Evolutionary conservation across 2,888 invertebrate genomes (phyloP), one percentile per base, ranked within the genome.

Genomic region (Bembecia ichneumoniformis): DNA sequence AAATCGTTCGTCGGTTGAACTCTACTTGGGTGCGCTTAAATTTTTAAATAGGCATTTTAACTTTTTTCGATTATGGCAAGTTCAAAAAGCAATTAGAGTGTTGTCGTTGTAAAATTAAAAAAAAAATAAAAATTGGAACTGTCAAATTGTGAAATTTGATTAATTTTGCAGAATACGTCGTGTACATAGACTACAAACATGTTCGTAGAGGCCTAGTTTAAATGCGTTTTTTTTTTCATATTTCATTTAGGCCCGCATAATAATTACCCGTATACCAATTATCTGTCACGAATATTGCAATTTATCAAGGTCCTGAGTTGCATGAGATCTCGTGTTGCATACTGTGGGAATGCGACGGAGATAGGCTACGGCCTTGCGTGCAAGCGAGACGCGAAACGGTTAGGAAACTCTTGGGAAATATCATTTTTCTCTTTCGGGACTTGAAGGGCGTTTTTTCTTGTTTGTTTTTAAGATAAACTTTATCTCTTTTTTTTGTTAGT

Each of bases 201-300:
- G 9, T 40, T 40, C 11, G 14, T 13, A 40, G 14, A 40, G 28
- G 40, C 40, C 40, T 14, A 40, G 40, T 40, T 40, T 11, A 13
- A 40, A 13, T 40, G 40, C 40, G 40, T 40, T 11, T 40, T 40
- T 40, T 40, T 5, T 40, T 57, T 58, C 62, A 68, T 28, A 68
- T 62, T 64, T 65, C 63, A 64, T 28, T 28, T 71, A 73, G 60
- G 63, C 71, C 74, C 67, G 77, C 71, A 81, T 81, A 74, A 71
- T 76, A 77, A 74, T 68, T 59, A 76, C 82, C 83, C 80, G 80
- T 80, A 84, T 80, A 77, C 71, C 74, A 81, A 83, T 82, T 83
- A 82, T 81, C 83, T 82, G 82, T 78, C 82, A 81, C 86, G 84
- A 87, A 87, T 83, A 81, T 82, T 82, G 83, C 83, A 82, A 77